Evolutionary conservation across 30 jellyfish, hydroid and myxozoan genomes (phyloP), one percentile per base, ranked within the genome.

Genomic region (Mastigias papua): DNA sequence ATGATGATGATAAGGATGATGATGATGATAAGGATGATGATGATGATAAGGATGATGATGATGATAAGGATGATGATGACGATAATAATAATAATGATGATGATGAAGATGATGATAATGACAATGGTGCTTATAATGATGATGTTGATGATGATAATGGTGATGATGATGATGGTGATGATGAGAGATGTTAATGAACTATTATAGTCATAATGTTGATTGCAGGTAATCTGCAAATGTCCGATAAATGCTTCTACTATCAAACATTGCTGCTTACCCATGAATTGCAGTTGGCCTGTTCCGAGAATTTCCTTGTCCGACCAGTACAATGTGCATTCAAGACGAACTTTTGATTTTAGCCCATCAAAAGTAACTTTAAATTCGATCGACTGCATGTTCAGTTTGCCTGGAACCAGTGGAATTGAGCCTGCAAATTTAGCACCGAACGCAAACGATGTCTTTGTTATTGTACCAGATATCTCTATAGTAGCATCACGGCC

Each of bases 401-500:
- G 86, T 6, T 64, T 68, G 10, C 89, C 89, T 10, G 88, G 57
- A 26, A 68, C 48, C 37, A 86, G 25, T 1, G 76, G 86, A n/a
- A 73, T 73, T 17, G 89, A 33, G 48, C 94, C 94, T 5, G 76
- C n/a, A 48, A 86, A 73, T 26, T 65, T 49, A 10, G 94, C 94
- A 3, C 78, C 64, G 31, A 86, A 86, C 23, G 74, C 64, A 34
- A 86, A 86, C 34, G 64, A 78, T 5, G 78, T 68, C 20, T 33
- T 25, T 29, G 48, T 54, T 29, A 86, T 86, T 42, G 48, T 65
- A 19, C 94, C 94, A 26, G 72, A 22, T 11, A 86, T 86, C 62
- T 73, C 88, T 22, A 86, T 74, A 1, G 83, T 74, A 6, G 94
- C 88, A 72, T 72, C 89, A 21, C 78, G 64, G 29, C 89, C 94